Conservation (phyloP, 2,797 vertebrate genomes). For the Gephyroberyx darwinii region DNA sequence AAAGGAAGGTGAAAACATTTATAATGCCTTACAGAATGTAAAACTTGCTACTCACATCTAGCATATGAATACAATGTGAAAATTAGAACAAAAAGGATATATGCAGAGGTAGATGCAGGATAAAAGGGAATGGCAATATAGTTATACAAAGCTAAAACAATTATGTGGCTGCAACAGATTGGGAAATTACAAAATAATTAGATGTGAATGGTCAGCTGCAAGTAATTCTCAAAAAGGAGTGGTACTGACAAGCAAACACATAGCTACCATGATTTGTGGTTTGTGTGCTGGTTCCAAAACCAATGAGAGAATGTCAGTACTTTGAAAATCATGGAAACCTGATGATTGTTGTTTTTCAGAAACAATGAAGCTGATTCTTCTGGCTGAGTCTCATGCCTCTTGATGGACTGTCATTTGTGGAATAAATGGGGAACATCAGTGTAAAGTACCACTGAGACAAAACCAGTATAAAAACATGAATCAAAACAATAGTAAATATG, state of each 20-base stretch:
- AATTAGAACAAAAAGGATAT: constrained; percentile 40
- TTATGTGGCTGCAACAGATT: constrained; percentile 35
- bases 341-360: not conserved
- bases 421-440: constrained; percentile 7
- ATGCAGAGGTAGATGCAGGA: constrained; percentile 71
- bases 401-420: constrained; percentile 5
- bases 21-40: constrained; percentile 36
- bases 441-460: constrained; percentile 23
- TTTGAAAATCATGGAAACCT: constrained; percentile 4
- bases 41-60: not conserved
- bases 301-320: constrained; percentile 1
- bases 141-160: constrained; percentile 19
- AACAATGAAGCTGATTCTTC: not conserved
- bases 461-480: constrained; percentile 45
- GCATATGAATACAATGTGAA: constrained; percentile 34
- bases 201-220: constrained; percentile 9
- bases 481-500: constrained; percentile 14
- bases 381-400: not conserved
- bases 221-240: constrained; percentile 13
- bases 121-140: constrained; percentile 63
- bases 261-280: not conserved
- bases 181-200: constrained; percentile 9
- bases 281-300: constrained; percentile 2
- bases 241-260: constrained; percentile 24
- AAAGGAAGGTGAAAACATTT: constrained; percentile 27